Evolutionary conservation across 2,888 invertebrate species (phyloP), one percentile per base, ranked within the genome.

Genomic region (Macaria notata): DNA sequence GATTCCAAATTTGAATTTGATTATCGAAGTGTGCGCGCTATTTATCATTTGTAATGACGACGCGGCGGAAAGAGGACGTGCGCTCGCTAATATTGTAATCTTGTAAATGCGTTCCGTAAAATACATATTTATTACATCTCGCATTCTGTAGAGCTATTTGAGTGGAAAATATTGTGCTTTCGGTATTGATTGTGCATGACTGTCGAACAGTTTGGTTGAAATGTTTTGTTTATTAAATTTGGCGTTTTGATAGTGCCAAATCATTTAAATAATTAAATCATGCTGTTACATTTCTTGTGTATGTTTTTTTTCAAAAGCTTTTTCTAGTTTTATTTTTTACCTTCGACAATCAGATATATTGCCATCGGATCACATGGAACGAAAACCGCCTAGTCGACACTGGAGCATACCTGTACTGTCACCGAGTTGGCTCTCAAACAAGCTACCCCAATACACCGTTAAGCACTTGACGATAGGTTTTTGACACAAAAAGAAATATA

Each of bases 1-100:
- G 90, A 90, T 91, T 88, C 86, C 84, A 90, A 91, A 91, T 91
- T 91, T 86, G 91, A 91, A 91, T 91, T 91, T 91, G 91, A 91
- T 91, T 90, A 91, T 88, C 87, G 89, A 86, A 89, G 90, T 91
- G 91, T 88, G 90, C 79, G 81, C 83, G 79, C 89, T 88, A 91
- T 91, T 90, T 86, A 90, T 91, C 91, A 91, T 90, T 85, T 81
- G 85, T 88, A 88, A 90, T 89, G 90, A 90, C 84, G 87, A 78
- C 73, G 75, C 78, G 76, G 73, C 71, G 76, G 79, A 74, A 77
- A 75, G 74, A 80, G 81, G 84, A 86, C 83, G 81, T 75, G 75
- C 79, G 79, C 73, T 81, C 88, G 84, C 88, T 88, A 87, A 88
- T 86, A 89, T 86, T 84, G 87, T 88, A 88, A 89, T 90, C 84